Conservation (phyloP, 2,797 vertebrate genomes). For the Acanthiza pusilla region DNA sequence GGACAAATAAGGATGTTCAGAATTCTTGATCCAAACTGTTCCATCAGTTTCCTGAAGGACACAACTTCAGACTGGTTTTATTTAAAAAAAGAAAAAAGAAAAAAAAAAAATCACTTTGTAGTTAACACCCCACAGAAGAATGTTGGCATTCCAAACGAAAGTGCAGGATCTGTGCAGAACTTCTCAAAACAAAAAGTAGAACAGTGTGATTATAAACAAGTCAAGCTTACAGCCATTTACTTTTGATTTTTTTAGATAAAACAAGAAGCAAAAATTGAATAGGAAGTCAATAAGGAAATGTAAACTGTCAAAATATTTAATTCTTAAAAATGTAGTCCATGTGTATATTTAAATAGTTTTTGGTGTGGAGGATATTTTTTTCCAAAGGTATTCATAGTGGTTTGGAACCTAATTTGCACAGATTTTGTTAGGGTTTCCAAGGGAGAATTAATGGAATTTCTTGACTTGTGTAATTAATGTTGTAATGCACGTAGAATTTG, state of each 20-base stretch:
- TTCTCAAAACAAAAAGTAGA: not conserved
- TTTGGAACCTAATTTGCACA: not conserved
- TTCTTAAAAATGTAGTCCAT: not conserved
- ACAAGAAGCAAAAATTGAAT: not conserved
- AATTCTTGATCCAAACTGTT: not conserved
- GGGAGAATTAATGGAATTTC: not conserved
- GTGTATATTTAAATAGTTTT: not conserved
- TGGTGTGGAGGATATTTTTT: not conserved
- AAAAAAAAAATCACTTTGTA: not conserved
- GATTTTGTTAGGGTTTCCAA: not conserved
- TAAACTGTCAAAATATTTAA: not conserved
- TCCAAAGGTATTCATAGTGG: not conserved
- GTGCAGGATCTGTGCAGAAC: not conserved
- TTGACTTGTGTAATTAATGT: not conserved
- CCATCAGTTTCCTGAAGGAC: not conserved
- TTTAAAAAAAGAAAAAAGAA: not conserved
- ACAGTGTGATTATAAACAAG: not conserved
- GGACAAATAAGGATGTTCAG: not conserved
- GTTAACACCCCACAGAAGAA: conserved; percentile 33
- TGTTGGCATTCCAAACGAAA: conserved; percentile 1
- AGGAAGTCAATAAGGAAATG: not conserved
- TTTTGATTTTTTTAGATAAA: not conserved
- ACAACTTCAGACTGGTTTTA: not conserved
- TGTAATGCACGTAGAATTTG: not conserved
- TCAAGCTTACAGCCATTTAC: not conserved